Evolutionary conservation across 2,888 invertebrate genomes (phyloP), one percentile per base, ranked within the genome.

Genomic region (Epiblema foenella): DNA sequence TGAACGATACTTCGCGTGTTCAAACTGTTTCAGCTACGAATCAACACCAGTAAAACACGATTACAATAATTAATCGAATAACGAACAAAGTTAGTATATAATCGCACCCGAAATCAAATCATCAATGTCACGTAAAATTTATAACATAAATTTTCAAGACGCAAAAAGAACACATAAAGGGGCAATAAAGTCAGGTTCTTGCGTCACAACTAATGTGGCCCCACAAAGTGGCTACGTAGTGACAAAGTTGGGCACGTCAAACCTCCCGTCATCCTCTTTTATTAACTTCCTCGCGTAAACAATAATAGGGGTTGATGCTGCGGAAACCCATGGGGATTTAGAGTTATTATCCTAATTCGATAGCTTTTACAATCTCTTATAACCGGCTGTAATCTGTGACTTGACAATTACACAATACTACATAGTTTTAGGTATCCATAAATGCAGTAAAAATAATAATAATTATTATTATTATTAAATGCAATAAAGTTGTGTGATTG

Each of bases 261-360:
- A 67, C 71, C 60, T 71, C 66, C 66, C 71, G 60, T 67, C 71
- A 67, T 67, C 56, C 56, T 67, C 71, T 66, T 71, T 71, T 71
- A 71, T 71, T 71, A 71, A 67, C 71, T 71, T 66, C 65, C 59
- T 39, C 70, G 65, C 59, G 59, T 67, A 71, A 71, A 71, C 66
- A 71, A 71, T 62, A 60, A 71, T 56, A 62, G 63, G 60, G 66
- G 66, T 62, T 58, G 66, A 54, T 66, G 59, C 66, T 39, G 46
- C 37, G 64, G 62, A 60, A 66, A 62, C 60, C 54, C 56, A 56
- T 60, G 58, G 59, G 59, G 59, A 64, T 59, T 60, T 20, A 11
- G 20, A 70, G 59, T 60, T 70, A 65, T 70, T 60, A 70, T 59
- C 65, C 54, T 65, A 59, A 70, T 64, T 69, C 60, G 60, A 62